Conservation (phyloP, 2,888 invertebrate species). For the Graphium colonna region DNA sequence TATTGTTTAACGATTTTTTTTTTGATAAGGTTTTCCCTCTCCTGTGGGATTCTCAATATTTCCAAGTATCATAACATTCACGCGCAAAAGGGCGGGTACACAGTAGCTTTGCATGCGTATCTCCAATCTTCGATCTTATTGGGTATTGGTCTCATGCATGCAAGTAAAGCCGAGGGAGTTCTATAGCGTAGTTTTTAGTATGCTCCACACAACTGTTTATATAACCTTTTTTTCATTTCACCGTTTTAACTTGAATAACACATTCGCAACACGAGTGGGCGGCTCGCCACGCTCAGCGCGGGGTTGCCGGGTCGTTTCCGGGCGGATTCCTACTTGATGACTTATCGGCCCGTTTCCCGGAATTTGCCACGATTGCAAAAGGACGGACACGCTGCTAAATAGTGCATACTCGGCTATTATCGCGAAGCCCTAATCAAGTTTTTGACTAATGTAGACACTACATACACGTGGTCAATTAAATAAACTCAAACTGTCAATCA, state of each 20-base stretch:
- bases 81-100: not conserved
- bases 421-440: too few relatives aligned
- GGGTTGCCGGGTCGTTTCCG: conserved; percentile 9
- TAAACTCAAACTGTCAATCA: too few relatives aligned
- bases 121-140: conserved; percentile 6
- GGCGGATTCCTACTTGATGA: not conserved
- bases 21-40: too few relatives aligned
- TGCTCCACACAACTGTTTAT: conserved; percentile 9
- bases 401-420: too few relatives aligned
- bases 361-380: conserved; percentile 9
- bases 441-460: too few relatives aligned
- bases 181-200: conserved; percentile 14
- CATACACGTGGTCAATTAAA: too few relatives aligned
- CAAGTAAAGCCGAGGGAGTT: conserved; percentile 6
- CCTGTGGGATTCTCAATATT: too few relatives aligned
- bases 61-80: not conserved
- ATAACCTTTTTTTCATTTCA: conserved; percentile 17
- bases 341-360: not conserved
- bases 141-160: conserved; percentile 16
- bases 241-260: conserved; percentile 4
- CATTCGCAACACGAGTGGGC: conserved; percentile 14
- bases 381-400: too few relatives aligned
- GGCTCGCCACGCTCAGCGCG: not conserved
- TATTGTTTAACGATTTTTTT: too few relatives aligned
- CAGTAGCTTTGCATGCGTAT: conserved; percentile 22